A percentile compares a stretch with the other conserved stretches of the same genome.
These are phyloP conservation scores for Lucilia cuprina DNA, from an alignment of 1,140 invertebrate species.

Conservation along the genomic window DNA sequence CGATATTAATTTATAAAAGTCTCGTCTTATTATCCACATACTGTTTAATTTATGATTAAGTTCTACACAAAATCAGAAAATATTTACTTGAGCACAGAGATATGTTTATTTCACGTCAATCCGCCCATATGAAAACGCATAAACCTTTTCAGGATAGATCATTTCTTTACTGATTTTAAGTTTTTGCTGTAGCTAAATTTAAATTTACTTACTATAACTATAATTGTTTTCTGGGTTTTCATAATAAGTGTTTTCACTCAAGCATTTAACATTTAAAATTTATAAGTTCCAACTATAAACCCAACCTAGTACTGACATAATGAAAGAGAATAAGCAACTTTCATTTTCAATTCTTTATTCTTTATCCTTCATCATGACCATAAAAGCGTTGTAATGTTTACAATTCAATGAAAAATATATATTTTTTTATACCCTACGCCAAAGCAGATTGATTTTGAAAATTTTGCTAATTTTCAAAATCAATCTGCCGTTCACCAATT, in stretches of 20 bases:
- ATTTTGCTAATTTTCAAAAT: too few relatives aligned
- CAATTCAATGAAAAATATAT: not conserved
- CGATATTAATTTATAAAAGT: too few relatives aligned
- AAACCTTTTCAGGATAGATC: too few relatives aligned
- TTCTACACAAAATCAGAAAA: too few relatives aligned
- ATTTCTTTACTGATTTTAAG: too few relatives aligned
- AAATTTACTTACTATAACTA: not conserved
- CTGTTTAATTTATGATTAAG: too few relatives aligned
- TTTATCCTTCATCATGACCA: not conserved
- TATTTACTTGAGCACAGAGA: too few relatives aligned
- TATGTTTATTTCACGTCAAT: too few relatives aligned
- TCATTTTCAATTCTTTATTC: not conserved
- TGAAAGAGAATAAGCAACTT: not conserved
- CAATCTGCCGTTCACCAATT: too few relatives aligned
- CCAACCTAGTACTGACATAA: not conserved
- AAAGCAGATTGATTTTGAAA: not conserved
- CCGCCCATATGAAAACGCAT: too few relatives aligned
- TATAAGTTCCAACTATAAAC: constrained; percentile 9
- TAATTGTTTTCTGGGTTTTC: not conserved
- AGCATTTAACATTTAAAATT: constrained; percentile 24
- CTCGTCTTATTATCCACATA: too few relatives aligned
- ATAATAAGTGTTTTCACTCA: not conserved
- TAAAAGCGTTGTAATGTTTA: constrained; percentile 26
- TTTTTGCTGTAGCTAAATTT: not conserved
- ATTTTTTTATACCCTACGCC: not conserved